Evolutionary conservation across 2,113 vertebrate species (phyloP).

Genomic region (Gopherus evgoodei): DNA sequence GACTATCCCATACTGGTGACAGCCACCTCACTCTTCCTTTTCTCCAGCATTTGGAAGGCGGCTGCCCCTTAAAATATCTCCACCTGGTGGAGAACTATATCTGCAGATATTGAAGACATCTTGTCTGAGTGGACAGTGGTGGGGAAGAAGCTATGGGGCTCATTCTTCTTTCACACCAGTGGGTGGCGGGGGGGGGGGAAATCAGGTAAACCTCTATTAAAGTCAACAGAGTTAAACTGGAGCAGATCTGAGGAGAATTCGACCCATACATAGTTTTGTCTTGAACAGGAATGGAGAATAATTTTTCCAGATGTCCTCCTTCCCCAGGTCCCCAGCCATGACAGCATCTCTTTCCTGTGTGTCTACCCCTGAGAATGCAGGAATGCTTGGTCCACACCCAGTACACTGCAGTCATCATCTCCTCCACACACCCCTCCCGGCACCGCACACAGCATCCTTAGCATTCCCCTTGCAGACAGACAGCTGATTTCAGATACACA

Average conservation of each 20-base stretch:
- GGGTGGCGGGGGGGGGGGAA: background rate
- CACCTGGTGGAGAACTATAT: too few relatives aligned
- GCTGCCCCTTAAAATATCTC: background rate
- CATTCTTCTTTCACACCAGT: background rate
- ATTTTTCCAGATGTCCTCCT: background rate
- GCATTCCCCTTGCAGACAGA: background rate
- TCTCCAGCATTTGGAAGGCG: background rate
- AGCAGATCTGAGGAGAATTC: background rate
- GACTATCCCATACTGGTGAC: background rate
- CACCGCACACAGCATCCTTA: background rate
- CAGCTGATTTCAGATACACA: background rate
- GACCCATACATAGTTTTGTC: background rate
- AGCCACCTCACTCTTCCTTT: background rate
- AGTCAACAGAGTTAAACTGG: background rate
- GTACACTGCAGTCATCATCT: fast-evolving
- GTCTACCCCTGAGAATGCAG: background rate
- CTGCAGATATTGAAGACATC: background rate
- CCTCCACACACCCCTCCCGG: background rate
- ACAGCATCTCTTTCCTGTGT: background rate
- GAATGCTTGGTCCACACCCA: background rate
- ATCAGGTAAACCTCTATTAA: background rate
- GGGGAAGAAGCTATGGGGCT: too few relatives aligned
- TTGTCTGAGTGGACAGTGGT: too few relatives aligned
- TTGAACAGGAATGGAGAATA: background rate
- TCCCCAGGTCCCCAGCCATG: background rate